These are phyloP conservation scores for Leuciscus idus DNA, from an alignment of 2,113 vertebrate species.

Conservation along the genomic window DNA sequence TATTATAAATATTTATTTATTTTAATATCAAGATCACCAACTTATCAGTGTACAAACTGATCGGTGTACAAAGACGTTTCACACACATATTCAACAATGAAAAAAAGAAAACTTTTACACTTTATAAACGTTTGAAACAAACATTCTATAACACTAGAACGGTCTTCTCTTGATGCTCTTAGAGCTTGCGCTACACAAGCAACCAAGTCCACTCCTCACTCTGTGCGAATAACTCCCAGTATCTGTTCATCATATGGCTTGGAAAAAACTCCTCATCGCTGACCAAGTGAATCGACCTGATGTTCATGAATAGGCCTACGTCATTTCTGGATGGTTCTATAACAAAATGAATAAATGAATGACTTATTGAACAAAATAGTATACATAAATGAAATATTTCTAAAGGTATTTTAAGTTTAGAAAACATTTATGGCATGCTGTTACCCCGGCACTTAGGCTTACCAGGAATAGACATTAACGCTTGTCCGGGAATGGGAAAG, in stretches of 20 bases:
- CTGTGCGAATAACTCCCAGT: slow-evolving; percentile 79
- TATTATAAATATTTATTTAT: too few relatives aligned
- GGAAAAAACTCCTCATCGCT: slow-evolving; percentile 83
- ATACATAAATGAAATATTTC: neutral
- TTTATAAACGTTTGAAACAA: neutral
- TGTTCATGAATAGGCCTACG: slow-evolving; percentile 66
- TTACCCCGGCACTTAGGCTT: neutral
- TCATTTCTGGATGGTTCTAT: slow-evolving; percentile 68
- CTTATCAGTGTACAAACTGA: neutral
- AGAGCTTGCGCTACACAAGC: neutral
- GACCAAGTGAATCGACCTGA: slow-evolving; percentile 73
- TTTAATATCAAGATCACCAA: neutral
- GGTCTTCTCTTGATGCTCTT: neutral
- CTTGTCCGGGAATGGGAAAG: too few relatives aligned
- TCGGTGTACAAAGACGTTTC: neutral
- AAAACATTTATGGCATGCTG: neutral
- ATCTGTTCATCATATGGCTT: slow-evolving; percentile 74
- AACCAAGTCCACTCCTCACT: slow-evolving; percentile 62
- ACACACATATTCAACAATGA: neutral
- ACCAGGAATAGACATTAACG: too few relatives aligned
- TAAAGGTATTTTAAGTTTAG: neutral
- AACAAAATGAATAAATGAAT: slow-evolving; percentile 41
- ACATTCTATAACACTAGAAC: neutral
- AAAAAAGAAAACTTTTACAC: neutral
- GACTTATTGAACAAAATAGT: neutral